Base-by-base conservation (phyloP, 2,888 invertebrate species). In the Drosophila longiperda region DNA sequence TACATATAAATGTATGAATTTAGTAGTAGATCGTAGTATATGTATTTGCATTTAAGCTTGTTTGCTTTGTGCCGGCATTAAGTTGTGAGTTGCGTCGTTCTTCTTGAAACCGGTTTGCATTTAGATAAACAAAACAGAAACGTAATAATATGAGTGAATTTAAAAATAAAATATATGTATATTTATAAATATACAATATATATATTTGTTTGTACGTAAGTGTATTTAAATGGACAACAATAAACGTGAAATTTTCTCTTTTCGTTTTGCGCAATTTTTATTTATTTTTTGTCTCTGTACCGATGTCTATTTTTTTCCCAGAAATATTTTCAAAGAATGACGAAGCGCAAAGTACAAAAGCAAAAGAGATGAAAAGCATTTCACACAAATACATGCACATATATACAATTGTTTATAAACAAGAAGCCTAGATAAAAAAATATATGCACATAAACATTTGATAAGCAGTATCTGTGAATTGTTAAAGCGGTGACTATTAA, bases 291-390 rank as follows among this genome's bases (percentile, higher is more conserved):
- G 59, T 70, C 68, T 66, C 64, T 76, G 26, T 55, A 65, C 36
- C 60, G 36, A 33, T 48, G 71, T 70, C 73, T 70, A 70, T 71
- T 75, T 86, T 75, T 83, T 81, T 69, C 57, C 36, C 68, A 73
- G 73, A 76, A 72, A 57, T 63, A 62, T 48, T 52, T 65, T 53
- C 40, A 83, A 78, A 83, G 64, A 72, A 82, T 86, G 83, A 88
- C 83, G 80, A 83, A 86, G 87, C 82, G 69, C 75, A 80, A 87
- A 76, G 77, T 73, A 69, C 75, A 74, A 66, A 59, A 67, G 73
- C 54, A 73, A 74, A 78, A 73, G 68, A 67, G 58, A 77, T 64
- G 61, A 66, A 40, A 40, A 61, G 38, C 63, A 17, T 62, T n/a
- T 26, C 29, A 63, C 11, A 33, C 38, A 36, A 15, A 34, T 8